Evolutionary conservation across 1,140 invertebrate genomes (phyloP).

Genomic region (Stratiolaelaps scimitus): DNA sequence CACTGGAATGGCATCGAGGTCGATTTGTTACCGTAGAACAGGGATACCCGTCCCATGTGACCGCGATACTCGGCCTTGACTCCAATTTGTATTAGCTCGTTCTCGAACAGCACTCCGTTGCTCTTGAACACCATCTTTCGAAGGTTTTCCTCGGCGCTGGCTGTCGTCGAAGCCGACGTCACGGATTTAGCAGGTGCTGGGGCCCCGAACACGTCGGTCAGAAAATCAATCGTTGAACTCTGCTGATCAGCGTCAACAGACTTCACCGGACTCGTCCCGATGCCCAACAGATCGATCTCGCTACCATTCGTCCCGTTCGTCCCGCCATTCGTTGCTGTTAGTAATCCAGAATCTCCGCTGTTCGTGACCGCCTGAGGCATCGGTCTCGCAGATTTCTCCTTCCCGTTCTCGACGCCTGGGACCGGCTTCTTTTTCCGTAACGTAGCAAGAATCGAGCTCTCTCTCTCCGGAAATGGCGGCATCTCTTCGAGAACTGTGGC

Average conservation of each 20-base stretch:
- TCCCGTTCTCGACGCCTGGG: conserved; percentile 28
- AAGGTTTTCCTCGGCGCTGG: conserved; percentile 13
- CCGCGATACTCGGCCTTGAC: conserved; percentile 92
- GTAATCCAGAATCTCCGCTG: conserved; percentile 44
- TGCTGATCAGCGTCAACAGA: background rate
- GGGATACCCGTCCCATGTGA: conserved; percentile 81
- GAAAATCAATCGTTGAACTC: background rate
- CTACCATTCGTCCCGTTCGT: conserved; percentile 3
- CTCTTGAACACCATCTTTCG: conserved; percentile 81
- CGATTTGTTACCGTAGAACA: conserved; percentile 99
- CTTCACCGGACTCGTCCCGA: conserved; percentile 4
- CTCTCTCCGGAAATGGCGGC: conserved; percentile 97
- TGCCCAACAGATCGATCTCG: conserved; percentile 5
- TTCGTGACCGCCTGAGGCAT: conserved; percentile 41
- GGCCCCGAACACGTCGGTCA: conserved; percentile 30
- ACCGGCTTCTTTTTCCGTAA: conserved; percentile 92
- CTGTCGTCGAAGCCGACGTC: background rate
- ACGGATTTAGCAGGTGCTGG: conserved; percentile 13
- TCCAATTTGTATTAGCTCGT: conserved; percentile 94
- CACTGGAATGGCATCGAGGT: conserved; percentile 41
- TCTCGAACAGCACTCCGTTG: conserved; percentile 95
- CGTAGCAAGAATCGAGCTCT: conserved; percentile 85
- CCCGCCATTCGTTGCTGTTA: background rate
- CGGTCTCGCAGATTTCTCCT: conserved; percentile 28
- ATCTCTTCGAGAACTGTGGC: conserved; percentile 98